Percentiles rank a stretch among this genome's conserved stretches.
phyloP scores from a whole-genome alignment of 2,888 invertebrate genomes.

The Amitus sp. region DNA sequence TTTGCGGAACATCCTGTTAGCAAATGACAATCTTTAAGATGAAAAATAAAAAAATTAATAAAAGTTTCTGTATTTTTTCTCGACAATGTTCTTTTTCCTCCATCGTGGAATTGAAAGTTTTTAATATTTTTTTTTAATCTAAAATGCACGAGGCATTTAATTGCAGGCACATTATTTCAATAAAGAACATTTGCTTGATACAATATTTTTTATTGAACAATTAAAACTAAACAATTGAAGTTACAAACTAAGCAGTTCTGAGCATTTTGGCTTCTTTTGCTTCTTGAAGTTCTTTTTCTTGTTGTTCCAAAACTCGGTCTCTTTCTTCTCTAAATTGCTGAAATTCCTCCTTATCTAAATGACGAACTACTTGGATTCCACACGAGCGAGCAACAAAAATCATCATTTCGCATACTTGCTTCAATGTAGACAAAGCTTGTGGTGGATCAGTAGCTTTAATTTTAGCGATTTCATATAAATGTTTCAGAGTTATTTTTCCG shows the following conservation, averaged over 20 bases:
- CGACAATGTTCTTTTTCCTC: too few species aligned
- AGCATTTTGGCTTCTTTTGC: constrained; percentile 91
- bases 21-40: too few species aligned
- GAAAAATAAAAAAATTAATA: too few species aligned
- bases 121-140: too few species aligned
- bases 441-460: constrained; percentile 92
- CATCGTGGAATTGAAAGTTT: too few species aligned
- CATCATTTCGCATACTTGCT: constrained; percentile 83
- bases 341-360: constrained; percentile 84
- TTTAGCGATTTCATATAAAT: constrained; percentile 96
- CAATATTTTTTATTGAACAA: too few species aligned
- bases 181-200: too few species aligned
- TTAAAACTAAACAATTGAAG: not conserved
- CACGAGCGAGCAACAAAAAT: constrained; percentile 81
- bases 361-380: constrained; percentile 86
- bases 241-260: constrained; percentile 72
- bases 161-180: too few species aligned
- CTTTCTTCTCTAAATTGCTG: constrained; percentile 83
- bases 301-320: constrained; percentile 75
- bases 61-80: too few species aligned
- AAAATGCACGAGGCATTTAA: too few species aligned
- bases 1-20: too few species aligned
- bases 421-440: constrained; percentile 70
- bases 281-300: constrained; percentile 81
- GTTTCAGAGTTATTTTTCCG: constrained; percentile 93